phyloP scores from a whole-genome alignment of 2,888 invertebrate genomes.

The Orchesella flavescens region DNA sequence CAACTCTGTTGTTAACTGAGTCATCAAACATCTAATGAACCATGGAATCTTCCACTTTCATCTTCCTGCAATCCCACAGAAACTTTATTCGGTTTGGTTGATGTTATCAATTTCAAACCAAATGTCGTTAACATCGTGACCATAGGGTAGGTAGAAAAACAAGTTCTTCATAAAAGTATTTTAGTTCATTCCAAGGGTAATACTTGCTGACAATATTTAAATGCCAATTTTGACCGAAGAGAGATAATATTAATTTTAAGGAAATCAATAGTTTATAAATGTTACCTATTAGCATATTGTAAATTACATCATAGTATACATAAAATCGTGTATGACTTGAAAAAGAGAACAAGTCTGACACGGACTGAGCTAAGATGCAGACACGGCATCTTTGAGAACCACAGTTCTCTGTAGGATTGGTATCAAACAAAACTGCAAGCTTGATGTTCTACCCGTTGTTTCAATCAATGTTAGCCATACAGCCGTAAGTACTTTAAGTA shows the following conservation, averaged over 20 bases:
- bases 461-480: too few species aligned
- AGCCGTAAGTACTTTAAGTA: too few species aligned
- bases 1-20: neutral
- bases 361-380: conserved; percentile 32
- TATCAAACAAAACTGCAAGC: too few species aligned
- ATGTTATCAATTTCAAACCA: too few species aligned
- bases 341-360: conserved; percentile 55
- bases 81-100: too few species aligned
- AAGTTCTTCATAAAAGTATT: too few species aligned
- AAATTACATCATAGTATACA: neutral
- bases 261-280: neutral
- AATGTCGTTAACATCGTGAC: too few species aligned
- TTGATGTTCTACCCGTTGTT: too few species aligned
- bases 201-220: conserved; percentile 59
- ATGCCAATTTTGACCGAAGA: conserved; percentile 36
- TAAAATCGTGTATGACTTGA: conserved; percentile 51
- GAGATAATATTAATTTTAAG: neutral
- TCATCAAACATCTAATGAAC: conserved; percentile 7
- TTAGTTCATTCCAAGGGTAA: neutral
- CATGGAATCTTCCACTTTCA: conserved; percentile 55
- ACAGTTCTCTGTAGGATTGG: neutral
- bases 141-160: too few species aligned
- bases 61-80: too few species aligned
- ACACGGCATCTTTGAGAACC: conserved; percentile 4
- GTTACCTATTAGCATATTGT: neutral